A percentile compares a stretch with the other conserved stretches of the same genome.
phyloP scores from a whole-genome alignment of 2,797 vertebrate genomes.

The Psittacula echo region DNA sequence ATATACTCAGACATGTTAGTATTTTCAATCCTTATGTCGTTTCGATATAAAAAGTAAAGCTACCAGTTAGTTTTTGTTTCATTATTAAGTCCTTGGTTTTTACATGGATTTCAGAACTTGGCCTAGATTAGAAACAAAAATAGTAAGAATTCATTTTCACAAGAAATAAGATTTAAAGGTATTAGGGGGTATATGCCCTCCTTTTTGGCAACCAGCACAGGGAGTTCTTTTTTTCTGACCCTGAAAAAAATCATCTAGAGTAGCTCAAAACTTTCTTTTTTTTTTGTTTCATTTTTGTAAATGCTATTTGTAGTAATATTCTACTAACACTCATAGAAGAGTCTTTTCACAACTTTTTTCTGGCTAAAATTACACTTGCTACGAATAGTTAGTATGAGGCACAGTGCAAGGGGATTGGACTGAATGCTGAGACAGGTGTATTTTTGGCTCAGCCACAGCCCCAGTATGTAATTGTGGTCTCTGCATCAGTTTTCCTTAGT shows the following conservation, averaged over 20 bases:
- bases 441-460: conserved; percentile 32
- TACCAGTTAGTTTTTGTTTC: conserved; percentile 60
- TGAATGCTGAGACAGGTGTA: conserved; percentile 50
- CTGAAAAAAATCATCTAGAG: not conserved
- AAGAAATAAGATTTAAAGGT: conserved; percentile 54
- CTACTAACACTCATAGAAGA: not conserved
- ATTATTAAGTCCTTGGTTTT: conserved; percentile 59
- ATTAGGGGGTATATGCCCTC: conserved; percentile 52
- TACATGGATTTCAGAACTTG: conserved; percentile 67
- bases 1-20: not conserved
- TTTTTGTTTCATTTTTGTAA: not conserved
- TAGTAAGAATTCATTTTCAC: conserved; percentile 49
- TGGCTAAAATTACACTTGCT: conserved; percentile 46
- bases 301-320: conserved; percentile 7
- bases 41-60: conserved; percentile 64
- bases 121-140: conserved; percentile 64
- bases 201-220: not conserved
- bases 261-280: not conserved
- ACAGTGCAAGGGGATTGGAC: conserved; percentile 21
- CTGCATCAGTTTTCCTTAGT: conserved; percentile 8
- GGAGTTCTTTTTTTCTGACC: not conserved
- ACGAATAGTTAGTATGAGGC: conserved; percentile 49
- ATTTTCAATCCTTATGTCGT: conserved; percentile 63
- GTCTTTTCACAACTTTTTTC: conserved; percentile 7
- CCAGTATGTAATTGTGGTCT: not conserved